These are phyloP conservation scores for Patiria miniata DNA, from an alignment of 35 echinoderm and acorn worm genomes.

Conservation along the genomic window DNA sequence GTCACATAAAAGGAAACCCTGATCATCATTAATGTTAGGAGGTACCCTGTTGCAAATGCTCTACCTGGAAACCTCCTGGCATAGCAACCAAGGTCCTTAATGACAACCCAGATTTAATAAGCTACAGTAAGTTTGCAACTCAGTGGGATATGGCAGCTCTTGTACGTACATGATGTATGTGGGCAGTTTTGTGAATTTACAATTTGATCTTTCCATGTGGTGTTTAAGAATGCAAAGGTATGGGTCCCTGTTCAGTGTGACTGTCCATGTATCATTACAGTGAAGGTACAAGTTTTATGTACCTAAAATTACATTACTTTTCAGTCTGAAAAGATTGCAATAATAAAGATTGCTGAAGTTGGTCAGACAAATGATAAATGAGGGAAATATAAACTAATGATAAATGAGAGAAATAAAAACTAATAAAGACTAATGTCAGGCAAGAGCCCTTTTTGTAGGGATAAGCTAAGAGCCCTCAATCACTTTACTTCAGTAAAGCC, in stretches of 20 bases:
- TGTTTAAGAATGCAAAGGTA: not conserved
- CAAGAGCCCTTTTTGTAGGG: no score
- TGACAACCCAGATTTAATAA: not conserved
- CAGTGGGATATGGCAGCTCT: not conserved
- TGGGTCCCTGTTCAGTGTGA: not conserved
- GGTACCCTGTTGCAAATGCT: slow-evolving; percentile 2
- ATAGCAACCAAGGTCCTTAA: slow-evolving; percentile 16
- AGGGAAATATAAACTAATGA: no score
- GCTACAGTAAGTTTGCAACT: slow-evolving; percentile 20
- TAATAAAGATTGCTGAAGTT: no score
- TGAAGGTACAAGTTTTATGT: no score
- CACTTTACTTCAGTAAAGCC: no score
- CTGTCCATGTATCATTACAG: not conserved
- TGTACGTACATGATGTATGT: slow-evolving; percentile 18
- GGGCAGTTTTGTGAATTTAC: slow-evolving; percentile 19
- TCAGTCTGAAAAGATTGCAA: no score
- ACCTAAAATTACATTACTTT: no score
- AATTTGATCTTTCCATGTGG: slow-evolving; percentile 10
- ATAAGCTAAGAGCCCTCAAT: no score
- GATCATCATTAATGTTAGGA: slow-evolving; percentile 1
- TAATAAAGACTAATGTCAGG: no score
- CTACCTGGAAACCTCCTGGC: not conserved
- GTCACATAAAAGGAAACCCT: not conserved
- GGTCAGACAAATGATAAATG: no score
- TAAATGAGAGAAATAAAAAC: no score